Evolutionary conservation across 2,888 invertebrate genomes (phyloP), one percentile per base, ranked within the genome.

Genomic region (Digitonthophagus gazella): DNA sequence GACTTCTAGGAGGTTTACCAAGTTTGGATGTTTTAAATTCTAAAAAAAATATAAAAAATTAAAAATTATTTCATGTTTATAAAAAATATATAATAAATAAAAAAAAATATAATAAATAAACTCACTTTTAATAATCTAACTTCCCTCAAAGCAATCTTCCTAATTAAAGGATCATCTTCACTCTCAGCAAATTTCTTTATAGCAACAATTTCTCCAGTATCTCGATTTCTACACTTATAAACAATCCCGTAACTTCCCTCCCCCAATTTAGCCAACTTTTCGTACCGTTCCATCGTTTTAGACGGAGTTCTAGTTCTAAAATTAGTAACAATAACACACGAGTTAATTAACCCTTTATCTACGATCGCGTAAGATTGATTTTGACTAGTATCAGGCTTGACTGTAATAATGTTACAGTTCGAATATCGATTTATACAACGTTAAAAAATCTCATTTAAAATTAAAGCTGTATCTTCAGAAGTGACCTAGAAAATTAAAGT

Each of bases 141-240:
- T 86, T 98, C 98, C 75, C 98, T 84, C 66, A 97, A 87, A 0
- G 97, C 97, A 74, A 98, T 98, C 85, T 98, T 98, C 78, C 97
- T 88, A 74, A 98, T 97, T 63, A 97, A 90, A 5, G 96, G 96
- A 84, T 98, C 98, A 80, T 97, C 97, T 82, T 98, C 97, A 69
- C 96, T 96, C 83, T 98, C 97, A 8, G 97, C 93, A 82, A 98
- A 98, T 83, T 97, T 95, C 84, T 98, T 98, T 72, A 98, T 96
- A 57, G 98, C 98, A 57, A 98, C 97, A 70, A 97, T 86, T 80
- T 95, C 94, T 15, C 97, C 96, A 1, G 94, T 96, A 79, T 98
- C 97, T 71, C 96, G 88, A 85, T 97, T 96, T 68, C 95, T 90
- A 83, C 98, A 98, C 83, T 97, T 97, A 86, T 97, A 96, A 73